Conservation (phyloP, 2,113 vertebrate genomes). For the Pyxicephalus adspersus region DNA sequence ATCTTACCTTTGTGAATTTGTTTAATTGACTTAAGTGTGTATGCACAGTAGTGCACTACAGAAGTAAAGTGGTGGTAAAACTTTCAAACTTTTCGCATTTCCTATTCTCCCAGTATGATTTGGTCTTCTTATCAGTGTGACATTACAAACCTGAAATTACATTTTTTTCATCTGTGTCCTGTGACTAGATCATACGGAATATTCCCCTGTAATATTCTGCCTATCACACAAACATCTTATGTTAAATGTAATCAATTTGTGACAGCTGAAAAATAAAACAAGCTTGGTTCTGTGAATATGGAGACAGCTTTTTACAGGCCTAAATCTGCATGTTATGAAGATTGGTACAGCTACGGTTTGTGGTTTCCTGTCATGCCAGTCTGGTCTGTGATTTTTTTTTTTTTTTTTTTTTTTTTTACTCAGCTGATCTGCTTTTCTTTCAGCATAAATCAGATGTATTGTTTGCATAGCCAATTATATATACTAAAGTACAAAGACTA, state of each 20-base stretch:
- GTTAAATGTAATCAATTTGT: constrained; percentile 16
- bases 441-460: too few relatives aligned
- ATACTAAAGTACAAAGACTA: too few relatives aligned
- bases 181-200: not conserved
- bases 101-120: too few relatives aligned
- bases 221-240: not conserved
- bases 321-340: not conserved
- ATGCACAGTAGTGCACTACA: too few relatives aligned
- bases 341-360: not conserved
- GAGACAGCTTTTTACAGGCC: not conserved
- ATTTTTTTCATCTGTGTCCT: not conserved
- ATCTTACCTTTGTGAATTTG: too few relatives aligned
- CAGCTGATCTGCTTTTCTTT: not conserved
- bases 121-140: too few relatives aligned
- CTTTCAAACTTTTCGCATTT: too few relatives aligned
- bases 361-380: constrained; percentile 7
- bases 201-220: not conserved
- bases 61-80: too few relatives aligned
- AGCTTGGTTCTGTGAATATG: not conserved
- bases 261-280: not conserved
- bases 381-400: not conserved
- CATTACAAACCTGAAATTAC: too few relatives aligned
- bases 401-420: too few relatives aligned
- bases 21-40: too few relatives aligned
- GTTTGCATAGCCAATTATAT: too few relatives aligned